These are phyloP conservation scores for Calypte anna DNA, from an alignment of 2,113 vertebrate species.

Conservation along the genomic window DNA sequence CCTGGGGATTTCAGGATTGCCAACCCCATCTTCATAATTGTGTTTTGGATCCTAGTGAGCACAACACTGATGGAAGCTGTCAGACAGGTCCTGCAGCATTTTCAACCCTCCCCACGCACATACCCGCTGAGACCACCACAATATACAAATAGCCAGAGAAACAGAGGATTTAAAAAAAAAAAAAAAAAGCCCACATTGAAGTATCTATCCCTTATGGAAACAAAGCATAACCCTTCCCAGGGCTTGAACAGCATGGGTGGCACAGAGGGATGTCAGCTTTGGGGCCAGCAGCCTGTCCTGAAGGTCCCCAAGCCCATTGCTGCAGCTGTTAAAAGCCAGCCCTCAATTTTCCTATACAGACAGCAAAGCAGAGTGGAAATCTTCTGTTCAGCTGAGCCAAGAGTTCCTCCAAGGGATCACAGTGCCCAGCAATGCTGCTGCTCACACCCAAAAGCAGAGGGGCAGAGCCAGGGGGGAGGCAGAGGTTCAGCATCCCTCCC, in stretches of 20 bases:
- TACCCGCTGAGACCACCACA: rapidly evolving
- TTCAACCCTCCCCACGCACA: rapidly evolving
- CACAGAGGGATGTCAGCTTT: too few species aligned
- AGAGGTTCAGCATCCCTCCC: not conserved
- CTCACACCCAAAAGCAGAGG: not conserved
- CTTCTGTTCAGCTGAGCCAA: not conserved
- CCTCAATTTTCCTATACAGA: rapidly evolving
- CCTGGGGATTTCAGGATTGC: not conserved
- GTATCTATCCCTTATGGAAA: not conserved
- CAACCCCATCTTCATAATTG: not conserved
- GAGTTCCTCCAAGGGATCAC: rapidly evolving
- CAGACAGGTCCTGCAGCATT: not conserved
- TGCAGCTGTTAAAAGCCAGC: not conserved
- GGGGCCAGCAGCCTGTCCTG: too few species aligned
- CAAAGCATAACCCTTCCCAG: not conserved
- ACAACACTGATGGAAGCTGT: rapidly evolving
- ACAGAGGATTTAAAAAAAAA: not conserved
- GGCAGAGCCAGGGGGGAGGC: not conserved
- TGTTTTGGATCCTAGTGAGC: not conserved
- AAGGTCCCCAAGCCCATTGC: too few species aligned
- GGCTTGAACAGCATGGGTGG: too few species aligned
- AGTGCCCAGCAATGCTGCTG: not conserved
- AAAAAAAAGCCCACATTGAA: not conserved
- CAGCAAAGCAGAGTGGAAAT: not conserved
- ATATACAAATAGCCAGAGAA: not conserved